Evolutionary conservation across 1,140 invertebrate genomes (phyloP), one percentile per base, ranked within the genome.

Genomic region (Zaprionus nigranus): DNA sequence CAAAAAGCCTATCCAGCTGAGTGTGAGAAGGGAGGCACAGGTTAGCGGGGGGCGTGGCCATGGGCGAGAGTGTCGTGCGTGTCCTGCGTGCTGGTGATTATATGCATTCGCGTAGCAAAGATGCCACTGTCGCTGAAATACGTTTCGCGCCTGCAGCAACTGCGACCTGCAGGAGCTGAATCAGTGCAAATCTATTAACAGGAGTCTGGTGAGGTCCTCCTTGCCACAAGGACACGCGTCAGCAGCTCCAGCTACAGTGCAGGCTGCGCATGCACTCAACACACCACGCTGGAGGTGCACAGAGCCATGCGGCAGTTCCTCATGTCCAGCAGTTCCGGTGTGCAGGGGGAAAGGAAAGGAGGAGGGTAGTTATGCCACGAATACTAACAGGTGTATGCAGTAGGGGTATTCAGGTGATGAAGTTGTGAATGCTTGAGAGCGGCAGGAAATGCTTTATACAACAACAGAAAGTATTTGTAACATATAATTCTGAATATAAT

Each of bases 151-250:
- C 38, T 57, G 56, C 71, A 59, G 49, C 54, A 20, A 12, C 30
- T 22, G 34, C 66, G 36, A 26, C 20, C 43, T 17, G 30, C 5
- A 28, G 17, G 51, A 58, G 54, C 57, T 57, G 59, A 22, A 34
- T 34, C 58, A 63, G 46, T 77, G 58, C 69, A 78, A 88, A 88
- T 88, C 84, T 88, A 88, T 88, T 88, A 87, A 70, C 78, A 51
- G 49, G 36, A 22, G 61, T 38, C 24, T 59, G n/a, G 28, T 9
- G 40, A 17, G n/a, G n/a, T 46, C n/a, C 40, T 46, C n/a, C 40
- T 13, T 26, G 24, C 46, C 54, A 57, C 74, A 51, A 53, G 75
- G 75, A 78, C 75, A 63, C 67, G 75, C 70, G 58, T 78, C 75
- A 78, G 49, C 57, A 22, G 51, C 57, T 66, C 51, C 51, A 34